Evolutionary conservation across 1,140 invertebrate species (phyloP).

Genomic region (Nymphalis io): DNA sequence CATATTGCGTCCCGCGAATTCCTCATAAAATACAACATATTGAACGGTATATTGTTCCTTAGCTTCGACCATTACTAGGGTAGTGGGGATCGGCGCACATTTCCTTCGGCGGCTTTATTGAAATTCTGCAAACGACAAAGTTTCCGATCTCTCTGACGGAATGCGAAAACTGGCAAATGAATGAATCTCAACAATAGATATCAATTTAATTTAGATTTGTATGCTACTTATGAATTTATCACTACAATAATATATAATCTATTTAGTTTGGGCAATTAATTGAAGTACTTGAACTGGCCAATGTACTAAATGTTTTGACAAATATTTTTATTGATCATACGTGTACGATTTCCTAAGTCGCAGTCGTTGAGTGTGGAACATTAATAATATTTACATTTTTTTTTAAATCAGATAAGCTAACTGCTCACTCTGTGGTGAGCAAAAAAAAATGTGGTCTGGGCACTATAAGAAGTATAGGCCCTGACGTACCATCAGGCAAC

Average conservation of each 20-base stretch:
- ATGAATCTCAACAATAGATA: slow-evolving; percentile 29
- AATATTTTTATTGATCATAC: too few species aligned
- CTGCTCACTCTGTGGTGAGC: too few species aligned
- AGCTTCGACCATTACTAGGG: slow-evolving; percentile 40
- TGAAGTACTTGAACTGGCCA: too few species aligned
- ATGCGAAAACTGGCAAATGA: slow-evolving; percentile 43
- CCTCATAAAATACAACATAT: slow-evolving; percentile 68
- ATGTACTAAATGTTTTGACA: too few species aligned
- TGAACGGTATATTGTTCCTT: slow-evolving; percentile 49
- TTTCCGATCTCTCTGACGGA: slow-evolving; percentile 50
- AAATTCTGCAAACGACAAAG: slow-evolving; percentile 67
- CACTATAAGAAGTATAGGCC: too few species aligned
- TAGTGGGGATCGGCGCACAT: slow-evolving; percentile 55
- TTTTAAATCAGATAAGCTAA: too few species aligned
- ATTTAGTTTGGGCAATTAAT: too few species aligned
- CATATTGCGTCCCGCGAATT: slow-evolving; percentile 63
- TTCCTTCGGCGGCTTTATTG: slow-evolving; percentile 69
- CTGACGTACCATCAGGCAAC: too few species aligned
- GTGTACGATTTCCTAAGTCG: too few species aligned
- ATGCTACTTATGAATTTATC: not conserved
- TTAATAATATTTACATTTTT: too few species aligned
- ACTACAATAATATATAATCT: not conserved
- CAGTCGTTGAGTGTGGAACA: too few species aligned
- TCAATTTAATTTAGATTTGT: not conserved
- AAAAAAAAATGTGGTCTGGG: too few species aligned